Base-by-base conservation (phyloP, 1,140 invertebrate species). In the Drosophila serrata region DNA sequence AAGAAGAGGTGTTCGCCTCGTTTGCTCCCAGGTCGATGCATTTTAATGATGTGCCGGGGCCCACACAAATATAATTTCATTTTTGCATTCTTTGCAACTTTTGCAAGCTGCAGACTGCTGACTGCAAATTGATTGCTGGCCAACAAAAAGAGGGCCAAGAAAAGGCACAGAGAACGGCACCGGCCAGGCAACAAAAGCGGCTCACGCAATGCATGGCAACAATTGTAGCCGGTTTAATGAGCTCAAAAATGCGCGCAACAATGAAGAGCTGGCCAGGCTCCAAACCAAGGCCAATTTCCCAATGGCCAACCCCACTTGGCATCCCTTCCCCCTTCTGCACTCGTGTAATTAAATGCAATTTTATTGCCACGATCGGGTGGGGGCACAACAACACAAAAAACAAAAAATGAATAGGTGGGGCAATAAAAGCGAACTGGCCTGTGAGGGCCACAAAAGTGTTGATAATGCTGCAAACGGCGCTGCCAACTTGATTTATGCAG, bases 291-390 rank as follows among this genome's bases (percentile, higher is more conserved):
- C 35, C 82, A 63, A 79, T 79, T 86, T 81, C 57, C 74, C 61
- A 67, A 59, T 75, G 55, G 48, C 55, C 75, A 62, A 51, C 63
- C 42, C 45, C 27, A 53, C 49, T 33, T 24, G 19, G 43, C 19
- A 15, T 45, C 43, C 19, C 19, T 6, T 13, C 39, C 48, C 45
- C 40, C 51, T 42, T 37, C 45, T 67, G 69, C 72, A 61, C 27
- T 87, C 42, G 53, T 74, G 78, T 90, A 88, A 88, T 88, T 88
- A 88, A 88, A 88, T 90, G 85, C 78, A 88, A 88, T 88, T 88
- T 88, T 88, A 88, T 88, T 81, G 78, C 85, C 81, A 75, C 86
- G 85, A 88, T 88, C 85, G 82, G 70, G 24, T 24, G 40, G 53
- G 15, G 57, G 81, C 77, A 9, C 13, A 67, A 59, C 70, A 80